Evolutionary conservation across 2,888 invertebrate species (phyloP), one percentile per base, ranked within the genome.

Genomic region (Tortrix viridana): DNA sequence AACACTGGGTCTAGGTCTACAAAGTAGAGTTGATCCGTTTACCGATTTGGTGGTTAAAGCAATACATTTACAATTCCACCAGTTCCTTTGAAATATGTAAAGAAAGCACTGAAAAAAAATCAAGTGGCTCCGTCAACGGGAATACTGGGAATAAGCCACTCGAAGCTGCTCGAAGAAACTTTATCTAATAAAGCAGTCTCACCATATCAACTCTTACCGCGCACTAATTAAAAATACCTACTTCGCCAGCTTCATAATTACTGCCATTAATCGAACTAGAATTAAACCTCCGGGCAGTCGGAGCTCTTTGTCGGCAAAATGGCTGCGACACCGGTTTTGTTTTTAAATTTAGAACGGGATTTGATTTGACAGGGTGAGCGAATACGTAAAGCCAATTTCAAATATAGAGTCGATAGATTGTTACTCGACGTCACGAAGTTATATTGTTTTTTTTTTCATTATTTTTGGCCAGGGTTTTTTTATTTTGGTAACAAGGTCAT

Each of bases 141-240:
- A 32, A 32, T 32, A 9, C 32, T 32, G 12, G 3, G 12, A 32
- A 32, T 12, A 32, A 32, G 32, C 32, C 12, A 32, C 32, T 32
- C 32, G 26, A 9, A 26, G 12, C 9, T 7, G 26, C 26, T 26
- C 26, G 32, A 12, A 32, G 32, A 32, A 32, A 12, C 32, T 32
- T n/a, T 12, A 32, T 32, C 32, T 32, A 22, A 49, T 20, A 19
- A 14, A 19, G 19, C 54, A 32, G 32, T 32, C 23, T 14, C 43
- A 32, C 38, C 23, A 26, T 26, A 14, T 7, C 37, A 26, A 19
- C 49, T 48, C 52, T 46, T 32, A 52, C 26, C 58, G 56, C 14
- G 64, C 71, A 79, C 81, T 85, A 86, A 86, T 86, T 86, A 86
- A 86, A 86, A 86, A 86, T 84, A 84, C 84, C 84, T 84, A 71